A percentile compares a stretch with the other conserved stretches of the same genome.
Conservation (phyloP, 2,888 invertebrate species). For the Tenthredo scrophulariae region DNA sequence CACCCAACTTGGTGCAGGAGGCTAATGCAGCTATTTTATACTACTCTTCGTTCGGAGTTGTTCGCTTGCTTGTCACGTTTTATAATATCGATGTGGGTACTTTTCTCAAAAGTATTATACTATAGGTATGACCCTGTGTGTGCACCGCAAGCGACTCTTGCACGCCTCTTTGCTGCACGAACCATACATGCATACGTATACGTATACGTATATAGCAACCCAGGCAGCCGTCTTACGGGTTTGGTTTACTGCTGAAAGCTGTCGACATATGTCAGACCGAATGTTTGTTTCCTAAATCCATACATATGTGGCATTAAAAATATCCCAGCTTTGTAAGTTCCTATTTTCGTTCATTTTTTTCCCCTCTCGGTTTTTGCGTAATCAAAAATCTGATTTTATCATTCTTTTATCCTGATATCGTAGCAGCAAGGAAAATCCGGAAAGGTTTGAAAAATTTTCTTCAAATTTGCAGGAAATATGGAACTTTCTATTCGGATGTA, state of each 20-base stretch:
- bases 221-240: background rate
- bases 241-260: slow-evolving; percentile 25
- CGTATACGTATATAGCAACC: background rate
- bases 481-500: too few species aligned
- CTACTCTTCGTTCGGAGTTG: background rate
- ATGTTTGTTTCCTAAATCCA: slow-evolving; percentile 19
- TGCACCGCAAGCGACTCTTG: background rate
- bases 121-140: background rate
- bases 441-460: too few species aligned
- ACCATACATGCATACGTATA: background rate
- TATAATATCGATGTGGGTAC: slow-evolving; percentile 18
- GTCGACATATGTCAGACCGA: slow-evolving; percentile 27
- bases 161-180: slow-evolving; percentile 34
- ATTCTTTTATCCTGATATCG: background rate
- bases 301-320: slow-evolving; percentile 18
- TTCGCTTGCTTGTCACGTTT: slow-evolving; percentile 38
- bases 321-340: background rate
- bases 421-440: background rate
- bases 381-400: background rate
- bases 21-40: background rate
- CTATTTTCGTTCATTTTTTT: background rate
- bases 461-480: too few species aligned
- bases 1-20: background rate
- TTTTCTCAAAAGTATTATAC: background rate
- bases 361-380: background rate